Evolutionary conservation across 2,797 vertebrate genomes (phyloP).

Genomic region (Pseudochirops corinnae): DNA sequence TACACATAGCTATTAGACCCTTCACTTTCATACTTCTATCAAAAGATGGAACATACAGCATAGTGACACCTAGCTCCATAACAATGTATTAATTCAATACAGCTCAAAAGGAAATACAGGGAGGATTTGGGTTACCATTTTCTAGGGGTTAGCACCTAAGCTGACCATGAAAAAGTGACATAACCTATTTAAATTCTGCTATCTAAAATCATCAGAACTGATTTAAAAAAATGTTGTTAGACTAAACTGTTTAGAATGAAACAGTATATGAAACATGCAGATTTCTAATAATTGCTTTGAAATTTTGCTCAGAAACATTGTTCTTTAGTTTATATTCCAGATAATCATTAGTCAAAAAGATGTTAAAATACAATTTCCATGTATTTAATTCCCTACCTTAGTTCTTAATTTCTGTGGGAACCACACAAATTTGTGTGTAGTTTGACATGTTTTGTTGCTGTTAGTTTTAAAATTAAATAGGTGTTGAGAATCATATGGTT

Average conservation of each 20-base stretch:
- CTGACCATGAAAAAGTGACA: slow-evolving; percentile 51
- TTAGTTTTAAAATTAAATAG: slow-evolving; percentile 30
- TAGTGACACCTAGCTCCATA: slow-evolving; percentile 69
- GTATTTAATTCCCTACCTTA: slow-evolving; percentile 48
- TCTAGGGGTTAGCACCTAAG: slow-evolving; percentile 44
- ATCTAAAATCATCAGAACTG: slow-evolving; percentile 32
- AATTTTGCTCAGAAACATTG: slow-evolving; percentile 29
- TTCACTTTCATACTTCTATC: background rate
- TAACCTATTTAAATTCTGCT: slow-evolving; percentile 42
- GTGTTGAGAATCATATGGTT: slow-evolving; percentile 34
- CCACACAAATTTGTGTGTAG: background rate
- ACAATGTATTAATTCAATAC: background rate
- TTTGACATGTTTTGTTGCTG: background rate
- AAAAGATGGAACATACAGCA: slow-evolving; percentile 46
- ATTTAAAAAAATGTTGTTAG: slow-evolving; percentile 27
- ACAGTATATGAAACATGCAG: background rate
- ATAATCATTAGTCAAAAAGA: slow-evolving; percentile 35
- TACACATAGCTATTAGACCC: background rate
- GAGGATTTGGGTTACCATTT: slow-evolving; percentile 38
- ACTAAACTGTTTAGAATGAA: slow-evolving; percentile 24
- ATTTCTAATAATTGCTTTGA: slow-evolving; percentile 29
- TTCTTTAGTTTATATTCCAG: slow-evolving; percentile 30
- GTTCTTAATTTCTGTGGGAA: slow-evolving; percentile 55
- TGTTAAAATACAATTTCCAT: slow-evolving; percentile 22
- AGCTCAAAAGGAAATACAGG: slow-evolving; percentile 52